Base-by-base conservation (phyloP, 1,140 invertebrate species). In the Heliconius hewitsoni region DNA sequence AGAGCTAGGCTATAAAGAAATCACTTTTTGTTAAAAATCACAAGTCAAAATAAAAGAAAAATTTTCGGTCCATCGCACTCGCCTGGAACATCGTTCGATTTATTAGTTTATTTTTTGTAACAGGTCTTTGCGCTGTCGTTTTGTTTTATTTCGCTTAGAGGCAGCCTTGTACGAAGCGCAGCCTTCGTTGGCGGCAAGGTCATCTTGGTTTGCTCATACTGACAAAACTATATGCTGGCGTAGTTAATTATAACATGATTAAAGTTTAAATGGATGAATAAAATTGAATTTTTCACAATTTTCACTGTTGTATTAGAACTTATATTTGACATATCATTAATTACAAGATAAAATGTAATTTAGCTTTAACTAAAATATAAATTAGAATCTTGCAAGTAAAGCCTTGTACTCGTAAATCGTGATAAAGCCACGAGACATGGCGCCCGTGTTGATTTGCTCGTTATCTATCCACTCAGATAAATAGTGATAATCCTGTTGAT, bases 111-210 rank as follows among this genome's bases (percentile, higher is more conserved):
- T 93, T 92, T 92, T 92, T 90, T 91, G 88, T 90, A 88, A 85
- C 89, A 89, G 86, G 88, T 91, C 86, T 92, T 89, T 87, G 90
- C 85, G 83, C 82, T 86, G 82, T 80, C 80, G 83, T 88, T 86
- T 87, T 89, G 84, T 89, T 88, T 91, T 91, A 66, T 66, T 66
- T 66, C 23, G 86, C 89, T 87, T 85, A 86, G 82, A 71, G 74
- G 80, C 81, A 88, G 85, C 86, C 88, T 89, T 90, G 86, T 92
- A 88, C 82, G 88, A 87, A 80, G 83, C 84, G 88, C 88, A 93
- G 90, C 91, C 91, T 92, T 91, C 90, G 90, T 89, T 93, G 90
- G 90, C 85, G 85, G 85, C 91, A 93, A 93, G 91, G 91, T 93
- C 91, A 92, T 77, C 79, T 78, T 81, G 82, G 83, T 87, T 88